Percentiles rank a stretch among this genome's conserved stretches.
phyloP scores from a whole-genome alignment of 2,113 vertebrate species.

The Rhinoderma darwinii region DNA sequence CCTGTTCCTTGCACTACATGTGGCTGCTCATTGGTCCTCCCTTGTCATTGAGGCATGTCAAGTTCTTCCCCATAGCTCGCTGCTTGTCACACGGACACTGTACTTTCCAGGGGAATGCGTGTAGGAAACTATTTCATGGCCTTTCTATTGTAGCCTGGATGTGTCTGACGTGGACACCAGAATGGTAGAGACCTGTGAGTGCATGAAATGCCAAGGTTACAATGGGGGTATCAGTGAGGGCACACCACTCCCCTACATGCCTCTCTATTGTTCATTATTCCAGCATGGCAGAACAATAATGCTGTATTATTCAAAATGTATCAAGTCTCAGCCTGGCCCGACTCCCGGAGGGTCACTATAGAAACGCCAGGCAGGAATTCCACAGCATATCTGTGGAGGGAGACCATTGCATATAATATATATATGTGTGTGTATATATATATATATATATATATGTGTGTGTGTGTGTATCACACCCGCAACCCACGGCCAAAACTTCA shows the following conservation, averaged over 20 bases:
- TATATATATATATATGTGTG: background rate
- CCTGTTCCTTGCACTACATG: background rate
- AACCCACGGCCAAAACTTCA: background rate
- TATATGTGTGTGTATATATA: background rate
- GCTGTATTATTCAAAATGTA: background rate
- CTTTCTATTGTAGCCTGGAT: background rate
- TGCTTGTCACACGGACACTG: background rate
- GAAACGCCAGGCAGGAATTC: background rate
- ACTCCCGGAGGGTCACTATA: background rate
- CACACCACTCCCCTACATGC: background rate
- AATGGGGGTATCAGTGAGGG: background rate
- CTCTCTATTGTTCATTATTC: background rate
- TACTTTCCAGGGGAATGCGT: background rate
- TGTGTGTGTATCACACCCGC: background rate
- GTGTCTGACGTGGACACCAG: background rate
- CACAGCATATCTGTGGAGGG: background rate
- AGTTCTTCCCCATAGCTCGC: background rate
- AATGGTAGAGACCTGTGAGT: background rate
- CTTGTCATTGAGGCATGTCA: constrained; percentile 35
- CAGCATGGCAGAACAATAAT: background rate
- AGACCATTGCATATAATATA: background rate
- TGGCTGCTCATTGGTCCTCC: background rate
- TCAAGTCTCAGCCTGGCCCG: background rate
- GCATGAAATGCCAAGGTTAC: background rate
- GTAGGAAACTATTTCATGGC: background rate